phyloP scores from a whole-genome alignment of 2,888 invertebrate genomes.

The Sinhomidia bicolor region DNA sequence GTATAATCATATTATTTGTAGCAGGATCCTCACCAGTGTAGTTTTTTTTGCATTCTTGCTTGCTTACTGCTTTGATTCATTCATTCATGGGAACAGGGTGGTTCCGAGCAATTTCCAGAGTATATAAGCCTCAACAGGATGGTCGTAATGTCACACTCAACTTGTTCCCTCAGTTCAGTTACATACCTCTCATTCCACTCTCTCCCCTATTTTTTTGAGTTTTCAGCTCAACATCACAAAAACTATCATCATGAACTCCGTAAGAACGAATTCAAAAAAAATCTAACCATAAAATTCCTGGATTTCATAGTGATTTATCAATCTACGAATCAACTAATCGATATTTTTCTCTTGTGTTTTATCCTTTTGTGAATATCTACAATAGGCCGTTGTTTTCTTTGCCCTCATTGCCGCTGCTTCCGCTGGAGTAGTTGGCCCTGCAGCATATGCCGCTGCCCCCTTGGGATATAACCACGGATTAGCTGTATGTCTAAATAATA shows the following conservation, averaged over 20 bases:
- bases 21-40: conserved; percentile 32
- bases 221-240: conserved; percentile 51
- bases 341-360: conserved; percentile 6
- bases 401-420: conserved; percentile 62
- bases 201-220: conserved; percentile 42
- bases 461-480: conserved; percentile 65
- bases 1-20: conserved; percentile 40
- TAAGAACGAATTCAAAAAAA: too few species aligned
- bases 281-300: too few species aligned
- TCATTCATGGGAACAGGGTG: conserved; percentile 66
- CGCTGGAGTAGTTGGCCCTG: conserved; percentile 71
- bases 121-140: conserved; percentile 49
- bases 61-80: conserved; percentile 19
- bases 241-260: conserved; percentile 68
- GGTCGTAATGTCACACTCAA: conserved; percentile 51
- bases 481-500: conserved; percentile 40
- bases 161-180: conserved; percentile 30
- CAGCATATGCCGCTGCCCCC: conserved; percentile 51
- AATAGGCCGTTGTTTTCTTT: conserved; percentile 68
- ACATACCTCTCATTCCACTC: conserved; percentile 9
- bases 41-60: conserved; percentile 31
- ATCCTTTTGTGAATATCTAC: not conserved
- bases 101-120: conserved; percentile 64
- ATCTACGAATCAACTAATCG: not conserved
- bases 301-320: too few species aligned